Base-by-base conservation (phyloP, 1,140 invertebrate genomes). In the Orius laevigatus region DNA sequence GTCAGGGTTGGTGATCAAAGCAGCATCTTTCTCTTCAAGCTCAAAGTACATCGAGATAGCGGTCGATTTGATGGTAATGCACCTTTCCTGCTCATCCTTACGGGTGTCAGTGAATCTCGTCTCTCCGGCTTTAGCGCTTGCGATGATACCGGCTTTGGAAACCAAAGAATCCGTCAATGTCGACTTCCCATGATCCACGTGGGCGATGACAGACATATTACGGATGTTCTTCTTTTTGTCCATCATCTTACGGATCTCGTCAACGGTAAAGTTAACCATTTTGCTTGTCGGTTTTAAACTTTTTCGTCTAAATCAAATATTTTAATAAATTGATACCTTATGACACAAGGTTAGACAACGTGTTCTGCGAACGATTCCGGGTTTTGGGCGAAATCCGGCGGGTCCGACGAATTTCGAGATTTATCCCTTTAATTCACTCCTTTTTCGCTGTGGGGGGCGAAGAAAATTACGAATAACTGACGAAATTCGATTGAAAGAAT, bases 191-290 rank as follows among this genome's bases (percentile, higher is more conserved):
- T 99, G 96, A 76, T 99, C 96, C 52, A 99, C 96, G 70, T 99
- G 96, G 59, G 96, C 96, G 70, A 99, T 99, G 68, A 99, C 96
- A 65, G 95, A 98, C 95, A 99, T 99, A 73, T 99, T 99, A 66
- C 96, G 81, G 70, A 99, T 98, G 64, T 99, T 98, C 71, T 75
- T 76, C 75, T 98, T 98, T 66, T 92, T 92, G 84, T 98, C 93
- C 95, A 98, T 98, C 81, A 98, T 90, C 64, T 61, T 71, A 75
- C 95, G 87, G 75, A 99, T 98, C 76, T 99, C 92, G 75, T 98
- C 94, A 74, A 98, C 88, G 47, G 95, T 98, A 70, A 98, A 98
- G 81, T 98, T 98, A 78, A 98, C 95, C 95, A 95, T 62, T 35
- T 73, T 73, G 64, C 64, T 25, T 25, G 25, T 25, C 8, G 25